Percentiles rank a stretch among this genome's conserved stretches.
Conservation (phyloP, 2,888 invertebrate genomes). For the Orthosia incerta region DNA sequence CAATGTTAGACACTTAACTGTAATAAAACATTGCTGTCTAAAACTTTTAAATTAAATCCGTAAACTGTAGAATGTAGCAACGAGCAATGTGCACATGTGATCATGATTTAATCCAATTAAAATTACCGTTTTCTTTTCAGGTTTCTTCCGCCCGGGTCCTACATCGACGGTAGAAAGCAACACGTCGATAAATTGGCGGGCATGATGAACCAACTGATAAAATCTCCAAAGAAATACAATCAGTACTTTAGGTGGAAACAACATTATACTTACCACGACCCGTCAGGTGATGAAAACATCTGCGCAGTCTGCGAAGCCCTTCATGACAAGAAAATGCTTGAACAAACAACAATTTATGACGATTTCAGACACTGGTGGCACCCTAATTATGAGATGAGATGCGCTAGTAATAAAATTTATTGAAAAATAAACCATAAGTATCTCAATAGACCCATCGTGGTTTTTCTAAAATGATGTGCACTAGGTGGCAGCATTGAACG, state of each 20-base stretch:
- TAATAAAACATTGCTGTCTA: too few relatives aligned
- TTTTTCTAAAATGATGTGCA: too few relatives aligned
- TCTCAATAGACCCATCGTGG: too few relatives aligned
- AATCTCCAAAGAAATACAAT: constrained; percentile 72
- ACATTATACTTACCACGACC: constrained; percentile 74
- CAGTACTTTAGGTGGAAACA: constrained; percentile 80
- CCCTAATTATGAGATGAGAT: constrained; percentile 67
- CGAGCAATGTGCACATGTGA: too few relatives aligned
- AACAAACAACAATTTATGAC: constrained; percentile 69
- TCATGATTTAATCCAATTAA: neutral
- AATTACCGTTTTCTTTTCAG: constrained; percentile 69
- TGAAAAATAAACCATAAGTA: constrained; percentile 1
- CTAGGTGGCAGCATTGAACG: too few relatives aligned
- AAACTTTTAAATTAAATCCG: too few relatives aligned
- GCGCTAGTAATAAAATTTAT: constrained; percentile 17
- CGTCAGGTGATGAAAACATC: constrained; percentile 71
- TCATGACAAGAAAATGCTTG: constrained; percentile 69
- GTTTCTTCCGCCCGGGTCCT: constrained; percentile 85
- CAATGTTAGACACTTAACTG: too few relatives aligned
- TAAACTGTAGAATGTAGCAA: too few relatives aligned
- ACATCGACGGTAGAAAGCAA: constrained; percentile 75
- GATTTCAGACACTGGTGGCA: constrained; percentile 83
- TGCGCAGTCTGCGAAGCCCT: constrained; percentile 80
- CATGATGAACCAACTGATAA: constrained; percentile 73
- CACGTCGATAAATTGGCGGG: constrained; percentile 72